A percentile compares a stretch with the other conserved stretches of the same genome.
These are phyloP conservation scores for Patella vulgata DNA, from an alignment of 1,140 invertebrate genomes.

Conservation along the genomic window DNA sequence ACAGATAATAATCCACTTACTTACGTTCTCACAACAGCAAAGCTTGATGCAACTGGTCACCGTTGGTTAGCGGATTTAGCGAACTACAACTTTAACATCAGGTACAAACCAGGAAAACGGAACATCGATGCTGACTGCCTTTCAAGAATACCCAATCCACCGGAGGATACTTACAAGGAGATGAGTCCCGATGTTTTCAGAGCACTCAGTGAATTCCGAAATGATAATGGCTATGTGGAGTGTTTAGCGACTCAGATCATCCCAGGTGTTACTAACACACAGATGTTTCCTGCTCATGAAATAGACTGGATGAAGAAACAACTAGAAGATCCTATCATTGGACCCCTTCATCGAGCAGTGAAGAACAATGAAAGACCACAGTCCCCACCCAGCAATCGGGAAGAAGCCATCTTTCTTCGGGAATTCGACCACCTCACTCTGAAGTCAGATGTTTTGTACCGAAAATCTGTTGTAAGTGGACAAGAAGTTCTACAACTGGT, in stretches of 20 bases:
- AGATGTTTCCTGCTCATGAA: neutral
- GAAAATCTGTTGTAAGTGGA: neutral
- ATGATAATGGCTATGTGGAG: neutral
- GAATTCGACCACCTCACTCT: neutral
- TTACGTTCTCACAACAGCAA: constrained; percentile 21
- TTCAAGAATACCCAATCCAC: constrained; percentile 11
- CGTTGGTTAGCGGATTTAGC: constrained; percentile 20
- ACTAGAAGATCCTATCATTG: constrained; percentile 1
- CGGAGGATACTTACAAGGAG: constrained; percentile 10
- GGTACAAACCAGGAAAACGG: constrained; percentile 15
- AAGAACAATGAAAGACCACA: neutral
- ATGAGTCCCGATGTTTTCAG: neutral
- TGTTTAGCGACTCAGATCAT: constrained; percentile 3
- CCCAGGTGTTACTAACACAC: neutral
- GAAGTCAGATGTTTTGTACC: neutral
- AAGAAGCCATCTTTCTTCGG: too few species aligned
- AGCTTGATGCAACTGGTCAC: constrained; percentile 15
- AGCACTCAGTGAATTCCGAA: neutral
- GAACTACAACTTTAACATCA: constrained; percentile 20
- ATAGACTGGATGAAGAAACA: neutral
- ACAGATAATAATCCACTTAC: constrained; percentile 35
- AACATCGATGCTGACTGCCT: constrained; percentile 23
- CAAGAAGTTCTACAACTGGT: constrained; percentile 3
- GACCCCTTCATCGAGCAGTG: neutral
- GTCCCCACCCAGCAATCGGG: neutral